A percentile compares a stretch with the other conserved stretches of the same genome.
These are phyloP conservation scores for Ridgeia piscesae DNA, from an alignment of 1,140 invertebrate genomes.

Conservation along the genomic window DNA sequence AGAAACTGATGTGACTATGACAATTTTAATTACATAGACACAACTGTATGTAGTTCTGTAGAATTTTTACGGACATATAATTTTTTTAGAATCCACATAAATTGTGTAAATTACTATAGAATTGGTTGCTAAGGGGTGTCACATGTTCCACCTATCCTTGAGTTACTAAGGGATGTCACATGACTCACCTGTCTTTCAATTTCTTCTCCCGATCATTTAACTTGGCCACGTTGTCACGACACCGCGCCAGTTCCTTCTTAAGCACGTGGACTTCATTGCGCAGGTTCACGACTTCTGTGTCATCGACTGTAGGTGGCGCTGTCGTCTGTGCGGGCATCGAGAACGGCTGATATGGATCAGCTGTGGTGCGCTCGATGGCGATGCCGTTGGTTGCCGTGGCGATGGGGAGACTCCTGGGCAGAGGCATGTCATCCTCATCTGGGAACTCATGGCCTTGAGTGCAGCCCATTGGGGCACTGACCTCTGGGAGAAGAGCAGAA, in stretches of 20 bases:
- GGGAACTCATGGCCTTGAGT: background rate
- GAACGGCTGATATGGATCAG: background rate
- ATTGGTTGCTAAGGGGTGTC: too few relatives aligned
- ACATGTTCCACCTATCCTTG: too few relatives aligned
- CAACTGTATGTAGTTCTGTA: too few relatives aligned
- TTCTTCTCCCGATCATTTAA: constrained; percentile 59
- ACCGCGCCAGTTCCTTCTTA: constrained; percentile 59
- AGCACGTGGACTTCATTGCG: constrained; percentile 60
- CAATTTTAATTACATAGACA: too few relatives aligned
- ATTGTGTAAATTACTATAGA: too few relatives aligned
- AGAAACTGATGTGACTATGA: too few relatives aligned
- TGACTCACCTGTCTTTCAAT: constrained; percentile 57
- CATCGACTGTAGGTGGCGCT: constrained; percentile 18
- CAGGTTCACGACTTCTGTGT: constrained; percentile 44
- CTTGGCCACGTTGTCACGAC: constrained; percentile 57
- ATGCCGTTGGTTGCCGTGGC: background rate
- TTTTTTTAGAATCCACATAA: too few relatives aligned
- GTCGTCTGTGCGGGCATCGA: background rate
- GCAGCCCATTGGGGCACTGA: background rate
- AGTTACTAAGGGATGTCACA: too few relatives aligned
- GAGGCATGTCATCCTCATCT: background rate
- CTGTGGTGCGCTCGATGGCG: background rate
- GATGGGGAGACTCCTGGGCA: background rate
- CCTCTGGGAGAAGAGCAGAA: background rate
- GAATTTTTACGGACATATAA: too few relatives aligned